A percentile compares a stretch with the other conserved stretches of the same genome.
phyloP scores from a whole-genome alignment of 2,113 vertebrate species.

The Proterorhinus semilunaris region DNA sequence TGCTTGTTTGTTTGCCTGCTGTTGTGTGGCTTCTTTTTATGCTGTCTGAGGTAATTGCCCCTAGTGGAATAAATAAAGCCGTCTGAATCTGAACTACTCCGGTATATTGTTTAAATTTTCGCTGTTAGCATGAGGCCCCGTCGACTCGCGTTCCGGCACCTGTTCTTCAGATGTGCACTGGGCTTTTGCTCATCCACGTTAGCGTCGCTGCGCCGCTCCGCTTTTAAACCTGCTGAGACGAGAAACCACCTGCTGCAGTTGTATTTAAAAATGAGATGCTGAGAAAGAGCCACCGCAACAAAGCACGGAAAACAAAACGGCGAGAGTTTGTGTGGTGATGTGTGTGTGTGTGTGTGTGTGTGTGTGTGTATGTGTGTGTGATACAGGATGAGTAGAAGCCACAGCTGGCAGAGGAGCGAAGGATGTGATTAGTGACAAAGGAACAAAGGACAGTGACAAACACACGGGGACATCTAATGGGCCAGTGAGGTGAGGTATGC shows the following conservation, averaged over 20 bases:
- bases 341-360: slow-evolving; percentile 1
- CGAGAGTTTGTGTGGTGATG: slow-evolving; percentile 6
- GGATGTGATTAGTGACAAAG: neutral
- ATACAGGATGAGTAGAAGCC: slow-evolving; percentile 25
- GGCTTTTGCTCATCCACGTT: neutral
- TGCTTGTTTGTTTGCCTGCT: too few relatives aligned
- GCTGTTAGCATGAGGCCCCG: too few relatives aligned
- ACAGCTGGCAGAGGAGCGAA: slow-evolving; percentile 8
- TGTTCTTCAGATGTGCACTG: neutral
- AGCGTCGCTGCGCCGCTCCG: neutral
- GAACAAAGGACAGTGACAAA: slow-evolving; percentile 12
- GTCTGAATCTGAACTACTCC: too few relatives aligned
- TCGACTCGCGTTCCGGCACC: too few relatives aligned
- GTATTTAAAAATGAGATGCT: slow-evolving; percentile 19
- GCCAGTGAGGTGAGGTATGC: slow-evolving; percentile 27
- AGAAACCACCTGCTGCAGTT: slow-evolving; percentile 2
- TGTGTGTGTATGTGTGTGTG: slow-evolving; percentile 15
- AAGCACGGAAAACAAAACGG: slow-evolving; percentile 4
- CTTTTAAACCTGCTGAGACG: slow-evolving; percentile 6
- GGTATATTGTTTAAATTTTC: too few relatives aligned
- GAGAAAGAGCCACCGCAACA: slow-evolving; percentile 26
- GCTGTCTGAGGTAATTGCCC: too few relatives aligned
- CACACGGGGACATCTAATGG: slow-evolving; percentile 23
- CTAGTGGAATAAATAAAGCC: too few relatives aligned
- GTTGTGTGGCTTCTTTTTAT: too few relatives aligned